phyloP scores from a whole-genome alignment of 2,113 vertebrate species.

The Orthonyx spaldingii region DNA sequence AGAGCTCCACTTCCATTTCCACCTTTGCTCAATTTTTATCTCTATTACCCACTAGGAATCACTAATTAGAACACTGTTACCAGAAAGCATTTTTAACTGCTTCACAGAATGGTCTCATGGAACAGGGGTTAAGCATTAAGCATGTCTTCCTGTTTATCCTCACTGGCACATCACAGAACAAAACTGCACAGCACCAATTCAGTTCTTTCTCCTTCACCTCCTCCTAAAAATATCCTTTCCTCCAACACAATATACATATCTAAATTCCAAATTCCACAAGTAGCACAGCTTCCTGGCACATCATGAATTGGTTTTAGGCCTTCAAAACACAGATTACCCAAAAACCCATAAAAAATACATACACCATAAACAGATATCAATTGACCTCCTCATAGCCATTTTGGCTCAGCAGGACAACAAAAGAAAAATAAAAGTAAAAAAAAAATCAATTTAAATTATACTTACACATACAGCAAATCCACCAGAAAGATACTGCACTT shows the following conservation, averaged over 20 bases:
- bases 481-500: not conserved
- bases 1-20: not conserved
- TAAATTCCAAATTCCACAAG: not conserved
- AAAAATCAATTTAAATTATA: not conserved
- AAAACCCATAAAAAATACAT: not conserved
- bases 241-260: not conserved
- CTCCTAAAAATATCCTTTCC: not conserved
- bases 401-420: not conserved
- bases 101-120: not conserved
- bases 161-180: not conserved
- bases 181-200: not conserved
- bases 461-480: not conserved
- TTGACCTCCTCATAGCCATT: accelerated
- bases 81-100: not conserved
- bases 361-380: not conserved
- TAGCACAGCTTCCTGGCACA: not conserved
- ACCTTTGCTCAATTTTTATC: not conserved
- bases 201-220: not conserved
- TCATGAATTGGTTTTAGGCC: not conserved
- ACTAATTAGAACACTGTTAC: not conserved
- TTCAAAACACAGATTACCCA: not conserved
- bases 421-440: not conserved
- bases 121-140: not conserved
- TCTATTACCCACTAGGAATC: not conserved
- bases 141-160: not conserved